Base-by-base conservation (phyloP, 2,113 vertebrate genomes). In the Raja brachyura region DNA sequence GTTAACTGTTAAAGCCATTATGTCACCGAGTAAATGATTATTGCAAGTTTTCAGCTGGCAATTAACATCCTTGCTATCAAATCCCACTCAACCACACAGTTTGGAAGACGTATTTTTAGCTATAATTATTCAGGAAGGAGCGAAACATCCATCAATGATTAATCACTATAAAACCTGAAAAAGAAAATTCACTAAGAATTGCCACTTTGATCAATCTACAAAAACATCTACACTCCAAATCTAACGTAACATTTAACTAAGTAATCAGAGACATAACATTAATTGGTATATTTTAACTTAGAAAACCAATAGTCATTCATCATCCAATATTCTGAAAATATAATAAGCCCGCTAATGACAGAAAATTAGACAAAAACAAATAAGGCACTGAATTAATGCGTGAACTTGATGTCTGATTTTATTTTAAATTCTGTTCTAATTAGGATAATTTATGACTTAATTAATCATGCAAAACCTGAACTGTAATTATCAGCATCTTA, bases 381-480 rank as follows among this genome's bases (percentile, higher is more conserved):
- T 39, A 39, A 90, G 88, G 33, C 63, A 68, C 63, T 18, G 16
- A 90, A 90, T 70, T 70, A 90, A 90, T 92, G 66, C 39, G 54
- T 54, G 33, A 74, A 25, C 33, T 73, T 48, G 39, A 10, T 68
- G 33, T 92, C 33, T 25, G 39, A 92, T 73, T 28, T 48, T 48
- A 1, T 54, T 25, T 92, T 6, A 73, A 73, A 92, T 92, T 92
- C 33, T 22, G 48, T 54, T 16, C 63, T 92, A 92, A 73, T 74
- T 90, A 68, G 86, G n/a, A 39, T 90, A 90, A 90, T 90, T 90
- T 73, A 92, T 74, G 33, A 92, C 68, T 73, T 92, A 39, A 48
- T 33, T 70, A 25, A 22, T 70, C 66, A 92, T 73, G 18, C 68
- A 92, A 92, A 70, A 70, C 68, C 68, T 73, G 22, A 28, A 28